Evolutionary conservation across 1,140 invertebrate species (phyloP).

Genomic region (Schmidtea mediterranea): DNA sequence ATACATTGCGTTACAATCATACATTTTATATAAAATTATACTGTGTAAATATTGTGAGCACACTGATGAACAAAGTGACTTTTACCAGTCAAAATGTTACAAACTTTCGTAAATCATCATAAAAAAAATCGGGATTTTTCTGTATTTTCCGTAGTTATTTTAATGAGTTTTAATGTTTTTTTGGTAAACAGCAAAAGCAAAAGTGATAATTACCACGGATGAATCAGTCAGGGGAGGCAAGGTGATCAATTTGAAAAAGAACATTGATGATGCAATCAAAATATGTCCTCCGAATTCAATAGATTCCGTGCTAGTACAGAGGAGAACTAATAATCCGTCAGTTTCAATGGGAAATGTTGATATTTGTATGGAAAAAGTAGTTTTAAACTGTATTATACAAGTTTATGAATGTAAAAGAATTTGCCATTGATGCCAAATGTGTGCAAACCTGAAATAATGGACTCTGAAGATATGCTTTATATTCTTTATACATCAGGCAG

Average conservation of each 20-base stretch:
- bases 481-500: conserved; percentile 84
- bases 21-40: neutral
- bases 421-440: conserved; percentile 20
- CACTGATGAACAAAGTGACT: too few species aligned
- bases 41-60: too few species aligned
- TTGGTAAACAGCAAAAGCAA: neutral
- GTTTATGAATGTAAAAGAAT: conserved; percentile 32
- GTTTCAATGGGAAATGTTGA: neutral
- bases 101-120: too few species aligned
- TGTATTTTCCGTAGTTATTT: neutral
- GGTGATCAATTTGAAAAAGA: neutral
- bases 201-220: neutral
- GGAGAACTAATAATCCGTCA: neutral
- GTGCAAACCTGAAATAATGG: conserved; percentile 33
- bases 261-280: neutral
- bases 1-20: too few species aligned
- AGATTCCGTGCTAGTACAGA: neutral
- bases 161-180: neutral
- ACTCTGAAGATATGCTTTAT: conserved; percentile 35
- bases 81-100: too few species aligned
- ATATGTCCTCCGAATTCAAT: neutral
- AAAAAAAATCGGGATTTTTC: too few species aligned
- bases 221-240: neutral
- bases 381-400: conserved; percentile 71
- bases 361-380: conserved; percentile 8